Percentiles rank a stretch among this genome's conserved stretches.
Conservation (phyloP, 2,888 invertebrate genomes). For the Belgica antarctica region DNA sequence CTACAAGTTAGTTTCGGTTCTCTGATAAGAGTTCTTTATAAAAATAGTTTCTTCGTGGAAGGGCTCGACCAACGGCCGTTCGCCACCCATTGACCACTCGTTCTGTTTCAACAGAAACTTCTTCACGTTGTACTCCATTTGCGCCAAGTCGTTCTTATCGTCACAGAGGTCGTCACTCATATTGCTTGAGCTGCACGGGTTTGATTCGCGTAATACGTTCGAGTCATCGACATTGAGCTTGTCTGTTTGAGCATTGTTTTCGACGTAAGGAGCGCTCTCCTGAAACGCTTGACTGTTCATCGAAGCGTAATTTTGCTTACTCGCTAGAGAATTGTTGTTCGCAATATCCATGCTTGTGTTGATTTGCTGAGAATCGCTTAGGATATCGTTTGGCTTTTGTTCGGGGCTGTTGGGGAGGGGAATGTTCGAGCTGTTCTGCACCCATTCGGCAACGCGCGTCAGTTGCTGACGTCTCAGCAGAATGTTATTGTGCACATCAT, state of each 20-base stretch:
- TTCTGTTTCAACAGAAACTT: slow-evolving; percentile 65
- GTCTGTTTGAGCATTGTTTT: background rate
- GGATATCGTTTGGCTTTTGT: background rate
- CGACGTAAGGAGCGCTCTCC: background rate
- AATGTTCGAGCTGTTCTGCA: slow-evolving; percentile 59
- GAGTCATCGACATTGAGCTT: background rate
- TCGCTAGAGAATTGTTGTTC: background rate
- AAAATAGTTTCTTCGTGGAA: slow-evolving; percentile 41
- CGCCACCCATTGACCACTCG: slow-evolving; percentile 52
- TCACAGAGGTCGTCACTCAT: background rate
- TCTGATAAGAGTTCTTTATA: slow-evolving; percentile 47
- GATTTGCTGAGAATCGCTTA: background rate
- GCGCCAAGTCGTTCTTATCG: slow-evolving; percentile 58
- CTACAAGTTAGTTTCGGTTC: slow-evolving; percentile 57
- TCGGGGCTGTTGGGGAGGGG: background rate
- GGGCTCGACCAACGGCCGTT: background rate
- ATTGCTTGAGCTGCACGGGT: background rate
- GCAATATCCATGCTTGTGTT: background rate
- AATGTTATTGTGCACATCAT: slow-evolving; percentile 55
- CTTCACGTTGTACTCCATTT: slow-evolving; percentile 77
- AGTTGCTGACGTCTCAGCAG: slow-evolving; percentile 63
- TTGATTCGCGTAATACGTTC: background rate
- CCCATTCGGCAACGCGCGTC: slow-evolving; percentile 74
- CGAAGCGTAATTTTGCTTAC: background rate
- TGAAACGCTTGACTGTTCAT: background rate